phyloP scores from a whole-genome alignment of 2,113 vertebrate genomes.

The Gambusia holbrooki region DNA sequence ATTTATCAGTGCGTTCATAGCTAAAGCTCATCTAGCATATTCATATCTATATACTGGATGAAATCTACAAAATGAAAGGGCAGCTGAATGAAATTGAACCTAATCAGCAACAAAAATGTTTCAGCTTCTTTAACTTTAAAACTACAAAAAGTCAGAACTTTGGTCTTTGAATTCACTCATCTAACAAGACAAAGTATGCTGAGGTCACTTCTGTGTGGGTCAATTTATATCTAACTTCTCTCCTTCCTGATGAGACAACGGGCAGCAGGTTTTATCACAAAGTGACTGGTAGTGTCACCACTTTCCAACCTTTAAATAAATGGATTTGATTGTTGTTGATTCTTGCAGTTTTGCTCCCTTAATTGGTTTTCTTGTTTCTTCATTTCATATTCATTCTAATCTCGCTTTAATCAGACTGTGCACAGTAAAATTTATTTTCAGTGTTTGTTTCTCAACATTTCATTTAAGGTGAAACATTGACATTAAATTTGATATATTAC shows the following conservation, averaged over 20 bases:
- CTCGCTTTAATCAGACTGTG: background rate
- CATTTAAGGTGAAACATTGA: background rate
- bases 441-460: background rate
- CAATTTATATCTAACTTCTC: background rate
- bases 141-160: background rate
- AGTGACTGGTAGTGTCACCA: background rate
- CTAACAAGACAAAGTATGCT: background rate
- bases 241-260: background rate
- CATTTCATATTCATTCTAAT: background rate
- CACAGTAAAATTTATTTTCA: background rate
- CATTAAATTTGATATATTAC: background rate
- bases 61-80: background rate
- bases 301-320: background rate
- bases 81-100: background rate
- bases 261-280: background rate
- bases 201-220: background rate
- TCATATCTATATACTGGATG: background rate
- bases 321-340: background rate
- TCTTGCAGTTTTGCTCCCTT: background rate
- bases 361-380: background rate
- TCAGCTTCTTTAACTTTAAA: background rate
- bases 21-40: background rate
- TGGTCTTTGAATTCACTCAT: background rate
- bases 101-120: background rate
- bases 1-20: background rate